phyloP scores from a whole-genome alignment of 1,140 invertebrate genomes.

The Pseudachorutes palmiensis region DNA sequence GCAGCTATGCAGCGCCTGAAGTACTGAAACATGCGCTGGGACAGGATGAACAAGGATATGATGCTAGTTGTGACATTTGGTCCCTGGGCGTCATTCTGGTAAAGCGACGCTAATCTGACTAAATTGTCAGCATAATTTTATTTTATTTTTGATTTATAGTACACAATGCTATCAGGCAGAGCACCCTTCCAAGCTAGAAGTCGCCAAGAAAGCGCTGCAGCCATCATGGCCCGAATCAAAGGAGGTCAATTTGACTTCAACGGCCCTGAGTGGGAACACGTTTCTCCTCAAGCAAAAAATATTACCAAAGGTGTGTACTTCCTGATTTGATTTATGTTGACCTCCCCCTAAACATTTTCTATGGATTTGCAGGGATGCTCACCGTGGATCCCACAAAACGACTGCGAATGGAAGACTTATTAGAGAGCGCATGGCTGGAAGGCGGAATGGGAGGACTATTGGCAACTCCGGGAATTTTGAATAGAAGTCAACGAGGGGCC shows the following conservation, averaged over 20 bases:
- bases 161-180: conserved; percentile 76
- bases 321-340: background rate
- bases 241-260: conserved; percentile 66
- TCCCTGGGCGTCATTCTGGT: conserved; percentile 79
- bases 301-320: conserved; percentile 55
- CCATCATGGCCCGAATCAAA: conserved; percentile 70
- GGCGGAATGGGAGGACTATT: conserved; percentile 35
- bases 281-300: conserved; percentile 65
- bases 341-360: background rate
- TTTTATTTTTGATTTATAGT: conserved; percentile 47
- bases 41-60: conserved; percentile 53
- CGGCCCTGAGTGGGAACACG: conserved; percentile 59
- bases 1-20: conserved; percentile 76
- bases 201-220: conserved; percentile 59
- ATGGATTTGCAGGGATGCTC: conserved; percentile 51
- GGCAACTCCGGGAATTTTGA: conserved; percentile 39
- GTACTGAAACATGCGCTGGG: conserved; percentile 55
- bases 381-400: conserved; percentile 68
- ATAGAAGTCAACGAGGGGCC: conserved; percentile 35
- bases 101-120: conserved; percentile 35
- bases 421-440: conserved; percentile 52
- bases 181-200: conserved; percentile 66
- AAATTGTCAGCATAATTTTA: conserved; percentile 12
- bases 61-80: conserved; percentile 86
- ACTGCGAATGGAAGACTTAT: conserved; percentile 58